phyloP scores from a whole-genome alignment of 2,888 invertebrate genomes.

The Eristalis pertinax region DNA sequence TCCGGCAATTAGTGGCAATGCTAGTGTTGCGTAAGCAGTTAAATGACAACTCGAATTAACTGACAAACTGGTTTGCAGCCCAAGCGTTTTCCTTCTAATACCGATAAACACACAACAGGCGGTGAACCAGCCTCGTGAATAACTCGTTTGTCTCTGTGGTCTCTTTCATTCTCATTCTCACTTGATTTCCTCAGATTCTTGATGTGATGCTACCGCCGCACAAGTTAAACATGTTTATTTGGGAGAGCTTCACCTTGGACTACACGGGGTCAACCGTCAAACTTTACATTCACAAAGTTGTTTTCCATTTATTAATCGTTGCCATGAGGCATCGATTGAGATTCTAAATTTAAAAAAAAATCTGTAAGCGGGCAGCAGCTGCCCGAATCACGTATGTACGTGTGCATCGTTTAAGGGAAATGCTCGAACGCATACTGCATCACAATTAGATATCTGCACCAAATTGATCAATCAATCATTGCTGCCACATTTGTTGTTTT shows the following conservation, averaged over 20 bases:
- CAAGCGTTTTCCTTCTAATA: conserved; percentile 2
- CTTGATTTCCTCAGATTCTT: neutral
- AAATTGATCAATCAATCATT: neutral
- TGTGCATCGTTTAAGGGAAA: neutral
- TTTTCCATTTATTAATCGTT: neutral
- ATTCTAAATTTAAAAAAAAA: neutral
- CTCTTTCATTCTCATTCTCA: neutral
- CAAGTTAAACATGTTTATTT: conserved; percentile 26
- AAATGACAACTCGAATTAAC: conserved; percentile 14
- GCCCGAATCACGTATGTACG: neutral
- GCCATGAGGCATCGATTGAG: neutral
- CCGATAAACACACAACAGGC: conserved; percentile 4
- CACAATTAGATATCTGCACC: neutral
- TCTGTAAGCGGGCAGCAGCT: neutral
- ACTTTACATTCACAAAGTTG: neutral
- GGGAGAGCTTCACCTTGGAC: conserved; percentile 29
- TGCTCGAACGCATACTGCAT: neutral
- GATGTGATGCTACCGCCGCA: neutral
- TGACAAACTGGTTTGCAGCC: conserved; percentile 26
- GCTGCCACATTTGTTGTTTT: neutral
- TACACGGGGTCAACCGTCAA: neutral
- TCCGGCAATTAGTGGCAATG: neutral
- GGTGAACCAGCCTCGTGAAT: conserved; percentile 19
- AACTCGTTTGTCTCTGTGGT: conserved; percentile 21
- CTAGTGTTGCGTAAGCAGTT: conserved; percentile 15